These are phyloP conservation scores for Meloidogyne hapla DNA, from an alignment of 1,140 invertebrate species.

Conservation along the genomic window DNA sequence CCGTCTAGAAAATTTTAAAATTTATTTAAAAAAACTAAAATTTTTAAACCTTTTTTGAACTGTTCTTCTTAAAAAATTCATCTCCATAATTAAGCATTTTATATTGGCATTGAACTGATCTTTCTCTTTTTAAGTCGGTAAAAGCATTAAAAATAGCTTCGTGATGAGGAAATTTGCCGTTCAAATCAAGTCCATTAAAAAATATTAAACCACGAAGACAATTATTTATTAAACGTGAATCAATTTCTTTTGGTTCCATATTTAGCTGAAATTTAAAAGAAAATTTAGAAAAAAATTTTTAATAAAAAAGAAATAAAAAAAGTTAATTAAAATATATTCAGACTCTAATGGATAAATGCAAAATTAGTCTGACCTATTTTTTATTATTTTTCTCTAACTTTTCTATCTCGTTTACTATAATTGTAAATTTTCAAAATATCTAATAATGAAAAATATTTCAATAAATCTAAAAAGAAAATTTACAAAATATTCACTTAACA, in stretches of 20 bases:
- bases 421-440: too few species aligned
- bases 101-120: slow-evolving; percentile 35
- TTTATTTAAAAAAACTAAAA: slow-evolving; percentile 27
- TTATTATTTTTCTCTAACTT: too few species aligned
- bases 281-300: not conserved
- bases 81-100: slow-evolving; percentile 38
- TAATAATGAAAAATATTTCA: too few species aligned
- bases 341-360: too few species aligned
- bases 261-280: not conserved
- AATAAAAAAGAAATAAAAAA: too few species aligned
- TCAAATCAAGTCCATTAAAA: slow-evolving; percentile 42
- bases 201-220: slow-evolving; percentile 41
- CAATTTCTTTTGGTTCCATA: slow-evolving; percentile 52
- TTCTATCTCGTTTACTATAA: too few species aligned
- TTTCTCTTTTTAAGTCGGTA: slow-evolving; percentile 6
- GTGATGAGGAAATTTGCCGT: slow-evolving; percentile 38
- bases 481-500: too few species aligned
- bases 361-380: too few species aligned
- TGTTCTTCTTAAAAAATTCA: slow-evolving; percentile 33
- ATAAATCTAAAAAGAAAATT: too few species aligned
- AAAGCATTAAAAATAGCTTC: slow-evolving; percentile 42
- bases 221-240: slow-evolving; percentile 37
- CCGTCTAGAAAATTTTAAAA: too few species aligned
- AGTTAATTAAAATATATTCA: too few species aligned
- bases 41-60: not conserved